phyloP scores from a whole-genome alignment of 2,888 invertebrate genomes.

The Agrotis segetum region DNA sequence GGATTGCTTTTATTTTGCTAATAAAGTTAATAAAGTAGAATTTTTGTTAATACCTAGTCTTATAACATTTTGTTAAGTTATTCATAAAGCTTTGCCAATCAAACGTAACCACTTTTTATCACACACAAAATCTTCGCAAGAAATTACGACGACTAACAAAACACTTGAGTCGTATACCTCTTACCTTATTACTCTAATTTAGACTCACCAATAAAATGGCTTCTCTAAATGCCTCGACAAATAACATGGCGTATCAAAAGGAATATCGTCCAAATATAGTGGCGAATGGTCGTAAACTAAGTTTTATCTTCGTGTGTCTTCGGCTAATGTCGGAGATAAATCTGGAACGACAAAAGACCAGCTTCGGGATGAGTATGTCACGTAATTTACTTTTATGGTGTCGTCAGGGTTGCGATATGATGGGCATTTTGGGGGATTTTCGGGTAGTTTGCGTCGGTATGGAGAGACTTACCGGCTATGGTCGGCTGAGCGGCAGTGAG shows the following conservation, averaged over 20 bases:
- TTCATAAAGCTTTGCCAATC: not conserved
- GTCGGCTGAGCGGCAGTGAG: conserved; percentile 44
- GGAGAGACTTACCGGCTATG: conserved; percentile 45
- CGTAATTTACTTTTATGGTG: conserved; percentile 69
- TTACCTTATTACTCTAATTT: conserved; percentile 59
- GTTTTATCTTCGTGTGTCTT: conserved; percentile 67
- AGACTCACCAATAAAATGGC: conserved; percentile 54
- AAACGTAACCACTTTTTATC: conserved; percentile 18
- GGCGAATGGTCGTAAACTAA: conserved; percentile 66
- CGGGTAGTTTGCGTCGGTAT: conserved; percentile 58
- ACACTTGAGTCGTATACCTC: conserved; percentile 41
- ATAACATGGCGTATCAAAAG: conserved; percentile 63
- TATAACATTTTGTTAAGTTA: not conserved
- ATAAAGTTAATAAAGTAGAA: not conserved
- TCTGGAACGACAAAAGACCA: conserved; percentile 68
- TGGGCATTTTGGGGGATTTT: conserved; percentile 58
- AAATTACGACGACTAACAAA: conserved; percentile 24
- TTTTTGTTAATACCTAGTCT: no score
- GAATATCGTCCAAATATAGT: conserved; percentile 67
- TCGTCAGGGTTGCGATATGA: conserved; percentile 64
- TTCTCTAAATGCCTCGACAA: conserved; percentile 58
- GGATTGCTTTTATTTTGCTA: not conserved
- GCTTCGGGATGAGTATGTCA: conserved; percentile 62
- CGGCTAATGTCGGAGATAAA: conserved; percentile 67
- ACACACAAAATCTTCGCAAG: conserved; percentile 18